Percentiles rank a stretch among this genome's conserved stretches.
These are phyloP conservation scores for Cheumatopsyche charites DNA, from an alignment of 1,140 invertebrate genomes.

Conservation along the genomic window DNA sequence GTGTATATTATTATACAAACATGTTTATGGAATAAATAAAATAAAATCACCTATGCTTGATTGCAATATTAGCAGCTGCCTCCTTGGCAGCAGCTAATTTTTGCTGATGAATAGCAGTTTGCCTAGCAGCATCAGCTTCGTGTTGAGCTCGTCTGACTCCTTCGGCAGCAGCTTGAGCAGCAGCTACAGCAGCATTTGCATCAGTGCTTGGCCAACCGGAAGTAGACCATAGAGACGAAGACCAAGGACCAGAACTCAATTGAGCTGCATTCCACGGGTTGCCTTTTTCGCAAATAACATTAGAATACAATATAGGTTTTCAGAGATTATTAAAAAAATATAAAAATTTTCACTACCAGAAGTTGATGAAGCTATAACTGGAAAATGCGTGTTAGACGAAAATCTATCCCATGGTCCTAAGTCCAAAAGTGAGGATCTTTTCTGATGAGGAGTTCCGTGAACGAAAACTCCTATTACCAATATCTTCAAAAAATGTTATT, in stretches of 20 bases:
- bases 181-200: slow-evolving; percentile 38
- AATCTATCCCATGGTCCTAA: slow-evolving; percentile 8
- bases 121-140: slow-evolving; percentile 40
- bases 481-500: not conserved
- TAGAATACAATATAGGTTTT: too few relatives aligned
- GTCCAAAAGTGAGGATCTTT: slow-evolving; percentile 11
- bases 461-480: not conserved
- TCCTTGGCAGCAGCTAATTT: slow-evolving; percentile 43
- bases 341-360: not conserved
- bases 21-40: too few relatives aligned
- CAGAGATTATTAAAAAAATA: too few relatives aligned
- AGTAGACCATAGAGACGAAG: not conserved
- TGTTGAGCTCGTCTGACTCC: slow-evolving; percentile 42
- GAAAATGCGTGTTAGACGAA: not conserved
- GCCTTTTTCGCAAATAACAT: too few relatives aligned
- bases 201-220: slow-evolving; percentile 24
- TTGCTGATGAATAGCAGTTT: slow-evolving; percentile 41
- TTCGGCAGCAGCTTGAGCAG: slow-evolving; percentile 41
- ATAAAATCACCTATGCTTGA: slow-evolving; percentile 40
- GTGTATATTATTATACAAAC: too few relatives aligned
- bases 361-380: not conserved
- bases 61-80: slow-evolving; percentile 38
- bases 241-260: slow-evolving; percentile 21
- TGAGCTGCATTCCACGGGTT: not conserved
- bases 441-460: not conserved